These are phyloP conservation scores for Nothoprocta perdicaria DNA, from an alignment of 2,113 vertebrate species.

Conservation along the genomic window DNA sequence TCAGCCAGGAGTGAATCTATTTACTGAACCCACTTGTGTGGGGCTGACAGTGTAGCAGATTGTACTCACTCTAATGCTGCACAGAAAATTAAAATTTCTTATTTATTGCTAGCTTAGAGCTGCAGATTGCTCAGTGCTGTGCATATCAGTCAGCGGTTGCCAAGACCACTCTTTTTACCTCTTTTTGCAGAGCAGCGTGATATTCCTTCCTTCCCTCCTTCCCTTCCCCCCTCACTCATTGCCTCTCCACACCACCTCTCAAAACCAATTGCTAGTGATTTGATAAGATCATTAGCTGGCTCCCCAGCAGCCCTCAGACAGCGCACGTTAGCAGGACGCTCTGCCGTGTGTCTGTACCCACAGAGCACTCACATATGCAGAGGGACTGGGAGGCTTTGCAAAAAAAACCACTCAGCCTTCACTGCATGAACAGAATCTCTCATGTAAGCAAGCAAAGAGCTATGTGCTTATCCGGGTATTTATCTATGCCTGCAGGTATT, in stretches of 20 bases:
- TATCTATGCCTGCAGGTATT: conserved; percentile 69
- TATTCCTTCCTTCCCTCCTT: not conserved
- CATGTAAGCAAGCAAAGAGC: conserved; percentile 64
- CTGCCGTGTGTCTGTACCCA: not conserved
- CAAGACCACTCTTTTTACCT: not conserved
- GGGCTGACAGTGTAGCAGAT: not conserved
- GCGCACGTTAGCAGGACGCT: not conserved
- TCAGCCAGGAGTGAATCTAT: conserved; percentile 15
- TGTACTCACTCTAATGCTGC: not conserved
- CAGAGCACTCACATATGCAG: conserved; percentile 33
- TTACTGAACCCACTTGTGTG: not conserved
- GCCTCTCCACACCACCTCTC: not conserved
- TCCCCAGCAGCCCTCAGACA: not conserved
- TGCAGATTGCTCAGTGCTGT: not conserved
- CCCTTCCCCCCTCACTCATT: not conserved
- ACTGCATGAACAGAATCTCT: conserved; percentile 61
- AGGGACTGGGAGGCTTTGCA: conserved; percentile 31
- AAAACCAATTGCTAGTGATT: not conserved
- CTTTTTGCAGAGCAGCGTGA: not conserved
- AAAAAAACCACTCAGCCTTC: conserved; percentile 41
- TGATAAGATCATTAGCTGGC: not conserved
- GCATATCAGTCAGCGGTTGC: not conserved
- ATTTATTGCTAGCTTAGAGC: not conserved
- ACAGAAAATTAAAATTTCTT: not conserved
- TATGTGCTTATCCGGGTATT: conserved; percentile 67